Evolutionary conservation across 1,140 invertebrate species (phyloP).

Genomic region (Drosophila orena): DNA sequence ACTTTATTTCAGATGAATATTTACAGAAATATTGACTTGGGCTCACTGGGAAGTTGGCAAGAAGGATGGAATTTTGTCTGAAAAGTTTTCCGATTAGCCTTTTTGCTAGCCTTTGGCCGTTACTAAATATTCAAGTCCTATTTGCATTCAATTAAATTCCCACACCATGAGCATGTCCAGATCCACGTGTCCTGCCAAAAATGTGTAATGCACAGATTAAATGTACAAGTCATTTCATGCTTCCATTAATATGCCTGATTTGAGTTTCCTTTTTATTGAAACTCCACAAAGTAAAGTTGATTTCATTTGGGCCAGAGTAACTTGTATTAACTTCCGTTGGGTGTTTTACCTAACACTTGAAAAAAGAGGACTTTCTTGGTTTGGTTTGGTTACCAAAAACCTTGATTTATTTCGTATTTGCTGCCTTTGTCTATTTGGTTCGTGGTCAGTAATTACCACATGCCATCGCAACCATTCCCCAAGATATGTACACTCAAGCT

Average conservation of each 20-base stretch:
- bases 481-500: not conserved
- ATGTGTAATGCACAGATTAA: conserved; percentile 13
- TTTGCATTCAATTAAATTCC: not conserved
- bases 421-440: not conserved
- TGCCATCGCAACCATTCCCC: not conserved
- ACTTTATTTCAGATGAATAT: not conserved
- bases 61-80: conserved; percentile 17
- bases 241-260: too few species aligned
- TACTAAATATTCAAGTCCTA: not conserved
- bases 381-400: too few species aligned
- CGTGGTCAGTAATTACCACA: not conserved
- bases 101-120: too few species aligned
- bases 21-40: not conserved
- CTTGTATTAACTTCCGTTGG: too few species aligned
- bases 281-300: too few species aligned
- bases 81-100: conserved; percentile 4
- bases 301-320: too few species aligned
- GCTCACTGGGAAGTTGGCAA: not conserved
- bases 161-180: too few species aligned
- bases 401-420: too few species aligned
- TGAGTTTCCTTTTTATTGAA: too few species aligned
- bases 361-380: too few species aligned
- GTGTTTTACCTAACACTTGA: too few species aligned
- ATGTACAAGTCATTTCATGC: too few species aligned
- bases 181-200: not conserved